Evolutionary conservation across 2,888 invertebrate genomes (phyloP).

Genomic region (Sipha maydis): DNA sequence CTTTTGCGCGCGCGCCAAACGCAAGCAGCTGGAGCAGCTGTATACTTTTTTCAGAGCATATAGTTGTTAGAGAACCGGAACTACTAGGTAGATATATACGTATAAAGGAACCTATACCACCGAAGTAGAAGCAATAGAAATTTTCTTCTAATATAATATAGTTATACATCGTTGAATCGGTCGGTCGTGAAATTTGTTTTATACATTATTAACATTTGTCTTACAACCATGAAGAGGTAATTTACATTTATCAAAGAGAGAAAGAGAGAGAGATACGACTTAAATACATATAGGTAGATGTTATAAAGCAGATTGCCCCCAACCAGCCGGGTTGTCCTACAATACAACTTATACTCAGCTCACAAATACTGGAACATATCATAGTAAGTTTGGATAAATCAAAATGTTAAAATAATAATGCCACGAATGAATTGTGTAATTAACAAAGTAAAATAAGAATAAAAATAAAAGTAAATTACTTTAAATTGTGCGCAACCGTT

Average conservation of each 20-base stretch:
- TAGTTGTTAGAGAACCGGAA: constrained; percentile 53
- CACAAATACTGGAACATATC: no score
- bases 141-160: not conserved
- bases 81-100: not conserved
- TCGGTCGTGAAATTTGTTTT: not conserved
- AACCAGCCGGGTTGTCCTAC: no score
- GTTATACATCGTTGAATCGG: not conserved
- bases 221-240: not conserved
- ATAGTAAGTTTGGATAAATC: no score
- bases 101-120: not conserved
- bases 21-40: constrained; percentile 53
- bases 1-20: constrained; percentile 59
- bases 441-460: no score
- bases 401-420: no score
- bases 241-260: not conserved
- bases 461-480: no score
- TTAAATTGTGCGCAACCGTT: no score
- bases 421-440: no score
- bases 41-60: constrained; percentile 4
- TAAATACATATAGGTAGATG: no score
- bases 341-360: no score
- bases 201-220: not conserved
- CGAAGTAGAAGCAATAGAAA: constrained; percentile 1
- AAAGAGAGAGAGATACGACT: not conserved
- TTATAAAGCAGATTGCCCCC: no score